Conservation (phyloP, 2,113 vertebrate genomes). For the Colius striatus region DNA sequence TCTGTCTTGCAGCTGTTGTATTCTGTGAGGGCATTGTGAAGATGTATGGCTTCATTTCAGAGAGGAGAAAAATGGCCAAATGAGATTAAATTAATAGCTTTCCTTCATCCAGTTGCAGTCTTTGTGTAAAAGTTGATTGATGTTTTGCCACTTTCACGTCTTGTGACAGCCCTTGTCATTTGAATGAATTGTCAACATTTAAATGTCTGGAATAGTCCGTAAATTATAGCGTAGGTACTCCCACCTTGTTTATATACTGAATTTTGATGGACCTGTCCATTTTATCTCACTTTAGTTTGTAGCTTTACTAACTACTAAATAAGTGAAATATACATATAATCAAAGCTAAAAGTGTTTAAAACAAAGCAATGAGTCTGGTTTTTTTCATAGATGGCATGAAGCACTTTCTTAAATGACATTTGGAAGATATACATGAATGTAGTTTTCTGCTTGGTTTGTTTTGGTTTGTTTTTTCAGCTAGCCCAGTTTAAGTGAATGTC, state of each 20-base stretch:
- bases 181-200: background rate
- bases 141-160: slow-evolving; percentile 7
- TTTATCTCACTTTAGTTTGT: background rate
- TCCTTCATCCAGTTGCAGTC: background rate
- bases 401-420: background rate
- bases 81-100: background rate
- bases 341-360: slow-evolving; percentile 1
- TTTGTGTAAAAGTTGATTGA: background rate
- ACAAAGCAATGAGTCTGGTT: background rate
- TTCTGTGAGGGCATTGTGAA: background rate
- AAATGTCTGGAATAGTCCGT: background rate
- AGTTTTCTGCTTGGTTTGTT: background rate
- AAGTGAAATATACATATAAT: background rate
- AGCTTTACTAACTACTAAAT: background rate
- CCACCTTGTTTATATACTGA: background rate
- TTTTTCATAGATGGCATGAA: background rate
- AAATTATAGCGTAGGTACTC: background rate
- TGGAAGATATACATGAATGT: accelerated
- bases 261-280: background rate
- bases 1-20: background rate
- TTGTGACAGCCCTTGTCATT: background rate
- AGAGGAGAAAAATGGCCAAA: background rate
- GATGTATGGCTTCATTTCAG: background rate
- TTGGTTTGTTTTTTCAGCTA: background rate
- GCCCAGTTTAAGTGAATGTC: background rate